phyloP scores from a whole-genome alignment of 2,888 invertebrate species.

The Antitype chi region DNA sequence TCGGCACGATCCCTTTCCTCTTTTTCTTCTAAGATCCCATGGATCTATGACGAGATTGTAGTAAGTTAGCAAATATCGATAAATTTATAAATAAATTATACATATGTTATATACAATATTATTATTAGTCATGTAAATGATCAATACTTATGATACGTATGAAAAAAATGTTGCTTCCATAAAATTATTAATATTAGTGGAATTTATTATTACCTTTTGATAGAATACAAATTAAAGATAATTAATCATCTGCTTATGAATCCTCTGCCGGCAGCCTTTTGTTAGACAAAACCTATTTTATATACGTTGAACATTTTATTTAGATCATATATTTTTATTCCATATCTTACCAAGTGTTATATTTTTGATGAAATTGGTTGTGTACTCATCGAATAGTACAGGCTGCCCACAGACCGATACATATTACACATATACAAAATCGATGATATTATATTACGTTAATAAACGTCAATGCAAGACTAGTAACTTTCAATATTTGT shows the following conservation, averaged over 20 bases:
- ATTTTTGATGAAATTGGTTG: slow-evolving; percentile 73
- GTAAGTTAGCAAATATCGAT: slow-evolving; percentile 86
- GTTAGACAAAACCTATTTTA: slow-evolving; percentile 54
- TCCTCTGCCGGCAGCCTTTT: slow-evolving; percentile 74
- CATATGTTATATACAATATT: slow-evolving; percentile 88
- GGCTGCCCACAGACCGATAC: slow-evolving; percentile 73
- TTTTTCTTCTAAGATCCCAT: slow-evolving; percentile 17
- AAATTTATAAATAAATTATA: slow-evolving; percentile 85
- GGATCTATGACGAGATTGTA: slow-evolving; percentile 73
- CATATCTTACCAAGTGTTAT: slow-evolving; percentile 46
- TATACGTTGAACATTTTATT: slow-evolving; percentile 51
- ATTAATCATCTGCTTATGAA: slow-evolving; percentile 67
- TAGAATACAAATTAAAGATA: slow-evolving; percentile 73
- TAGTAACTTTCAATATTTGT: slow-evolving; percentile 49
- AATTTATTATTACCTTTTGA: slow-evolving; percentile 75
- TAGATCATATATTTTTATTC: slow-evolving; percentile 51
- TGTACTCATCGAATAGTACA: slow-evolving; percentile 75
- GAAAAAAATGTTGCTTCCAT: slow-evolving; percentile 88
- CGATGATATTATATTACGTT: slow-evolving; percentile 45
- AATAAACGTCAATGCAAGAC: slow-evolving; percentile 60
- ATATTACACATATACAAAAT: slow-evolving; percentile 61
- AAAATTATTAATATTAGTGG: slow-evolving; percentile 80
- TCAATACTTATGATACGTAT: slow-evolving; percentile 86
- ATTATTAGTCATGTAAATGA: slow-evolving; percentile 84
- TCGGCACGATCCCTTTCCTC: slow-evolving; percentile 11